Conservation (phyloP, 2,113 vertebrate genomes). For the Xyliphius kryptos region DNA sequence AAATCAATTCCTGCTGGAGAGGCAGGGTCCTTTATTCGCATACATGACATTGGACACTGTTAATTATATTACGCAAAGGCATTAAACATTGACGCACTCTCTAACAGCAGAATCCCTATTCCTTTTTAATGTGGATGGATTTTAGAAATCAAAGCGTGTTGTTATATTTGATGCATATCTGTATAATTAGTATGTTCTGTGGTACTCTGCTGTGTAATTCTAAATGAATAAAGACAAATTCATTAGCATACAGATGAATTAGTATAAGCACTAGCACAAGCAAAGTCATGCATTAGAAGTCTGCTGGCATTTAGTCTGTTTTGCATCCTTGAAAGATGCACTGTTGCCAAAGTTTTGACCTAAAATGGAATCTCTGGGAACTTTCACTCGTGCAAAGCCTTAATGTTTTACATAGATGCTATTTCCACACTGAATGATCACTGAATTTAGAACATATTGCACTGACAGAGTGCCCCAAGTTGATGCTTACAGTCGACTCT, state of each 20-base stretch:
- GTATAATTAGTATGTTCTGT: background rate
- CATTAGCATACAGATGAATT: slow-evolving; percentile 8
- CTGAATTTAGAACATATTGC: too few species aligned
- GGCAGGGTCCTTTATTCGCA: slow-evolving; percentile 14
- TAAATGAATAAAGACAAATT: background rate
- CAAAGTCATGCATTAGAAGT: background rate
- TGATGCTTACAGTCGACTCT: too few species aligned
- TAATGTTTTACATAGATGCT: background rate
- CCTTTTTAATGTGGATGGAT: background rate
- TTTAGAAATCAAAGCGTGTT: background rate
- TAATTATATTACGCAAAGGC: slow-evolving; percentile 18
- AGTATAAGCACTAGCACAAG: background rate
- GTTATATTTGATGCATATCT: background rate
- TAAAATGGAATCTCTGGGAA: background rate
- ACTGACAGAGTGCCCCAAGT: too few species aligned
- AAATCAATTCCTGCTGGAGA: slow-evolving; percentile 64
- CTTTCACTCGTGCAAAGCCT: background rate
- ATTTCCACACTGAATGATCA: too few species aligned
- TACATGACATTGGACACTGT: slow-evolving; percentile 23
- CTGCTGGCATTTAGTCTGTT: background rate
- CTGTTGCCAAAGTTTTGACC: background rate
- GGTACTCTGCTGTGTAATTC: background rate
- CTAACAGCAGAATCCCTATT: background rate
- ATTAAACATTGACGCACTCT: slow-evolving; percentile 15
- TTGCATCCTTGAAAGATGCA: background rate